Evolutionary conservation across 2,113 vertebrate genomes (phyloP).

Genomic region (Pica pica): DNA sequence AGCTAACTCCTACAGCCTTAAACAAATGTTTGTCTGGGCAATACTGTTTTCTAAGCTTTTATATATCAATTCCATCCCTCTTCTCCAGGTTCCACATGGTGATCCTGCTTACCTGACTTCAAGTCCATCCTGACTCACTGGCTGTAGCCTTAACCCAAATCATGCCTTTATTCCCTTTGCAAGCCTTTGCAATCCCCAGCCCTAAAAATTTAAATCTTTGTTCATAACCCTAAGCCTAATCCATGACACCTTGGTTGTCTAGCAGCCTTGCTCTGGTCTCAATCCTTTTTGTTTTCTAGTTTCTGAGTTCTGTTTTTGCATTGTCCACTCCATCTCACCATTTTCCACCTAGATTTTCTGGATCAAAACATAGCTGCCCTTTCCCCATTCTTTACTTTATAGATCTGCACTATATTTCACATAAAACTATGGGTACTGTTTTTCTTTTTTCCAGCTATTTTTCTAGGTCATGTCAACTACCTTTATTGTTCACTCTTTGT

Average conservation of each 20-base stretch:
- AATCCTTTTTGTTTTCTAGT: neutral
- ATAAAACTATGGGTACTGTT: neutral
- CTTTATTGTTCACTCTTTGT: neutral
- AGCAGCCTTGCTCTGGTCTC: neutral
- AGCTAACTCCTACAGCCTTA: neutral
- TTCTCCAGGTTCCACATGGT: neutral
- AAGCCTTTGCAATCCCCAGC: accelerated
- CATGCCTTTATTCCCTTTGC: accelerated
- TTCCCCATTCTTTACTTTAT: neutral
- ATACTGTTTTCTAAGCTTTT: neutral
- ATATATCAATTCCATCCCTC: neutral
- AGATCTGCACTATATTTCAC: neutral
- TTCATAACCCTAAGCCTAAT: neutral
- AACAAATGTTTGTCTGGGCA: accelerated
- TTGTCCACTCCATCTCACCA: neutral
- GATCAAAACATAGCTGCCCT: neutral
- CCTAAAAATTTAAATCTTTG: accelerated
- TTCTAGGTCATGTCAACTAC: neutral
- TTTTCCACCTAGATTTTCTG: neutral
- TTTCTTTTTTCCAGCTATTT: neutral
- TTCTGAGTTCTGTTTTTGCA: neutral
- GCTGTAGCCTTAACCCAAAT: neutral
- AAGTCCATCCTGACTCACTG: neutral
- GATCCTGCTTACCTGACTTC: neutral
- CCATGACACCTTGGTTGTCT: neutral